Evolutionary conservation across 1,140 invertebrate genomes (phyloP).

Genomic region (Maniola jurtina): DNA sequence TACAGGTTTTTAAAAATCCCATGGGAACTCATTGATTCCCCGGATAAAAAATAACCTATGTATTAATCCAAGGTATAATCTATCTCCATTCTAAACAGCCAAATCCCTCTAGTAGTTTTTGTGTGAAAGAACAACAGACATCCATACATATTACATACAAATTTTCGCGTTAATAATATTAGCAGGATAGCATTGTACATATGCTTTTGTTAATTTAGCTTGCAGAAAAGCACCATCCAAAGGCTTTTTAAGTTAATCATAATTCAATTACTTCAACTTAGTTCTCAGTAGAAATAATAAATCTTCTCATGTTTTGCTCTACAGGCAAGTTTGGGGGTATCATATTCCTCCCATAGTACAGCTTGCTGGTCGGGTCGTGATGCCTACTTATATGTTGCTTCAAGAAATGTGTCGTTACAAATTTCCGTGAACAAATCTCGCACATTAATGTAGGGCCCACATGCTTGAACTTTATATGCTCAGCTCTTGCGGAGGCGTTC

Average conservation of each 20-base stretch:
- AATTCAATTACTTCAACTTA: not conserved
- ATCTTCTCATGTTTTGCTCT: conserved; percentile 50
- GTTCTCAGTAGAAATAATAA: conserved; percentile 31
- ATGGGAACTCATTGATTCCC: too few species aligned
- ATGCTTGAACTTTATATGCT: conserved; percentile 69
- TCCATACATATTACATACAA: too few species aligned
- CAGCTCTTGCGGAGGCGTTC: conserved; percentile 63
- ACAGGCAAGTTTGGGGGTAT: conserved; percentile 52
- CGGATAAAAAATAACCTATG: too few species aligned
- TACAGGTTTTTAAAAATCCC: too few species aligned
- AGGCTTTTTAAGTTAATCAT: not conserved
- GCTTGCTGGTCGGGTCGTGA: conserved; percentile 57
- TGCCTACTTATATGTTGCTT: conserved; percentile 63
- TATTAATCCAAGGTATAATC: too few species aligned
- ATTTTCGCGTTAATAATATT: too few species aligned
- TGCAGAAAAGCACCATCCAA: too few species aligned
- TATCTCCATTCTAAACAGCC: too few species aligned
- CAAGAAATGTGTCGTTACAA: conserved; percentile 63
- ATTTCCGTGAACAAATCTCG: conserved; percentile 63
- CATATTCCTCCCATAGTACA: conserved; percentile 50
- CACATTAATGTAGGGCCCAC: conserved; percentile 61
- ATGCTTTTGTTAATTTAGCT: too few species aligned
- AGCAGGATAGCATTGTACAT: too few species aligned
- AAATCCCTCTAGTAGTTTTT: too few species aligned
- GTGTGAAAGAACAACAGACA: too few species aligned